Base-by-base conservation (phyloP, 2,113 vertebrate genomes). In the Oceanites oceanicus region DNA sequence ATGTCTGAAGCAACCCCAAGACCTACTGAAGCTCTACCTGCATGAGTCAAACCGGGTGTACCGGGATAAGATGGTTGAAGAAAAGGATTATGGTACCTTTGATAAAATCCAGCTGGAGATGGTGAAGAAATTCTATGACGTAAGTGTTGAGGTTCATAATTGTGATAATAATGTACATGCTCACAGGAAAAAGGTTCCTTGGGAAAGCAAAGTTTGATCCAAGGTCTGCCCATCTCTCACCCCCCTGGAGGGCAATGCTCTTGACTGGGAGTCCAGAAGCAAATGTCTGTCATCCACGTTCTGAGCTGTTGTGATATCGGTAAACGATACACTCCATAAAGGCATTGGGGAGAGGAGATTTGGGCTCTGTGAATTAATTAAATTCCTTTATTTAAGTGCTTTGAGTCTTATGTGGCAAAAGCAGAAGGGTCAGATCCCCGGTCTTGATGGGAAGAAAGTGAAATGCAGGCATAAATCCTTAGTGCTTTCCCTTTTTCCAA, bases 41-140 rank as follows among this genome's bases (percentile, higher is more conserved):
- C 99, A 99, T 4, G 99, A 99, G 96, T 98, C 99, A 27, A 98
- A 87, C 88, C 97, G 99, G 4, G 99, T 99, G 94, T 99, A 99
- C 97, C 96, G 98, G 81, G 99, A 99, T 86, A 99, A 98, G 96
- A 98, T 99, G 98, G 96, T 98, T 58, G 99, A 99, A 67, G 98
- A 99, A 78, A 97, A 62, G 26, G 99, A 99, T 94, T 98, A 98
- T 19, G 83, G 79, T 15, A 68, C 95, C 90, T 99, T 99, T 97
- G 99, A 99, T 97, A 99, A 98, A 98, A 98, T 99, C 80, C 99
- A 99, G 96, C 63, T 65, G 49, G 99, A 99, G 59, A 92, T 97
- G 74, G 98, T 98, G 72, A 99, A 98, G 97, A 99, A 99, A 97
- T 98, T 97, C 92, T 99, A 96, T 30, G 97, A 99, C 7, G 99